A percentile compares a stretch with the other conserved stretches of the same genome.
phyloP scores from a whole-genome alignment of 2,888 invertebrate genomes.

The Protophormia terraenovae region DNA sequence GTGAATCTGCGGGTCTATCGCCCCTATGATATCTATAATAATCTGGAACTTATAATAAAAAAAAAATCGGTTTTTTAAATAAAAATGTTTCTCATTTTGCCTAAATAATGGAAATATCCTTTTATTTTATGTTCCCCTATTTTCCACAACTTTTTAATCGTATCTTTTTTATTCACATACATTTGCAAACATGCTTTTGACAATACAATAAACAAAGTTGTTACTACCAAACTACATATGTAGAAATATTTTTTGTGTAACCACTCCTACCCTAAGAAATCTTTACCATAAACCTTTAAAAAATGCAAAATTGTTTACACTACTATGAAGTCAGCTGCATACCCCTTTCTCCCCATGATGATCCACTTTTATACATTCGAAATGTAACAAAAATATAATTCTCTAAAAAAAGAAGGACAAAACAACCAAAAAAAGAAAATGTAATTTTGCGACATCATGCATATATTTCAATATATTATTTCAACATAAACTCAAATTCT shows the following conservation, averaged over 20 bases:
- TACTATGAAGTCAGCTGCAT: background rate
- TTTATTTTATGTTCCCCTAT: background rate
- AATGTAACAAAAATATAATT: slow-evolving; percentile 8
- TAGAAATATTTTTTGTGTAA: background rate
- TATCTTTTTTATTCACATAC: background rate
- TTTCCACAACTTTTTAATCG: background rate
- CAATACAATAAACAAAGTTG: slow-evolving; percentile 56
- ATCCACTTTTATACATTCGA: background rate
- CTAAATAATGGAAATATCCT: slow-evolving; percentile 20
- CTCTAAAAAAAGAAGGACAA: background rate
- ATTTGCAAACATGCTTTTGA: slow-evolving; percentile 28
- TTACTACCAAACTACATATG: slow-evolving; percentile 45
- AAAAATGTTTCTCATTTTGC: background rate
- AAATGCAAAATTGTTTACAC: slow-evolving; percentile 17
- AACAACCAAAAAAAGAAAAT: slow-evolving; percentile 20
- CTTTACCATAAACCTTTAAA: background rate
- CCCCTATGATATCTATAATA: too few species aligned
- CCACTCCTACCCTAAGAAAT: background rate
- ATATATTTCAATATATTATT: slow-evolving; percentile 58
- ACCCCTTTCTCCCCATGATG: background rate
- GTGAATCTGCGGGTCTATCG: too few species aligned
- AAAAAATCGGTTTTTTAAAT: too few species aligned
- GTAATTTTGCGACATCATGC: slow-evolving; percentile 41
- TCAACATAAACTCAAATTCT: slow-evolving; percentile 31
- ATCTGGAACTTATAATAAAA: too few species aligned